A percentile compares a stretch with the other conserved stretches of the same genome.
These are phyloP conservation scores for Saxidomus purpurata DNA, from an alignment of 1,140 invertebrate species.

Conservation along the genomic window DNA sequence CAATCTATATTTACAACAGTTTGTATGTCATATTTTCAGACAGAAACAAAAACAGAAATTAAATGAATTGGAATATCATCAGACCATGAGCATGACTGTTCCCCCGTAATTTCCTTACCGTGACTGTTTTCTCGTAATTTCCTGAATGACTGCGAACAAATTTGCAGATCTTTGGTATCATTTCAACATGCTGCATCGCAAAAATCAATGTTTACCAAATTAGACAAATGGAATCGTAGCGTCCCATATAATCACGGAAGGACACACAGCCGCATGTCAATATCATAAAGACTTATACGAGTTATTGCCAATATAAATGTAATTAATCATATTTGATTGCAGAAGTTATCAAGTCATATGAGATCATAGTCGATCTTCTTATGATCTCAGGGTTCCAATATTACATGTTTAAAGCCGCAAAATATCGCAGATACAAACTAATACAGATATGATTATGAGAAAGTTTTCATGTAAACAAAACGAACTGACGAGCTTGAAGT, in stretches of 20 bases:
- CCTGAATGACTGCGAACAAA: not conserved
- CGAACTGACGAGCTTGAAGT: too few relatives aligned
- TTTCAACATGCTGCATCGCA: not conserved
- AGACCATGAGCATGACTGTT: not conserved
- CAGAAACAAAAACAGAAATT: too few relatives aligned
- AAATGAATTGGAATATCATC: slow-evolving; percentile 25
- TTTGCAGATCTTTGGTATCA: slow-evolving; percentile 15
- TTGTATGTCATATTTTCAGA: too few relatives aligned
- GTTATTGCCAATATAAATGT: slow-evolving; percentile 32
- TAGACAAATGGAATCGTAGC: slow-evolving; percentile 45
- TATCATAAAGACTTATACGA: slow-evolving; percentile 42
- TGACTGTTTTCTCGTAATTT: slow-evolving; percentile 6
- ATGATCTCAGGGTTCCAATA: too few relatives aligned
- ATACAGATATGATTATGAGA: too few relatives aligned
- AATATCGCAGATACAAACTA: too few relatives aligned
- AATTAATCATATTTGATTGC: slow-evolving; percentile 41
- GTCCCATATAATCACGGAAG: not conserved
- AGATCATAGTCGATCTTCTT: not conserved
- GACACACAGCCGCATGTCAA: not conserved
- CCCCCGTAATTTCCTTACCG: slow-evolving; percentile 25
- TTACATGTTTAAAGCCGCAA: too few relatives aligned
- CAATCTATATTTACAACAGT: too few relatives aligned
- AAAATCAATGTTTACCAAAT: slow-evolving; percentile 60
- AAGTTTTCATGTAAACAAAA: too few relatives aligned
- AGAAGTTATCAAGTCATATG: slow-evolving; percentile 24